Percentiles rank a stretch among this genome's conserved stretches.
Evolutionary conservation across 1,140 invertebrate species (phyloP).

Genomic region (Magallana ariakensis): DNA sequence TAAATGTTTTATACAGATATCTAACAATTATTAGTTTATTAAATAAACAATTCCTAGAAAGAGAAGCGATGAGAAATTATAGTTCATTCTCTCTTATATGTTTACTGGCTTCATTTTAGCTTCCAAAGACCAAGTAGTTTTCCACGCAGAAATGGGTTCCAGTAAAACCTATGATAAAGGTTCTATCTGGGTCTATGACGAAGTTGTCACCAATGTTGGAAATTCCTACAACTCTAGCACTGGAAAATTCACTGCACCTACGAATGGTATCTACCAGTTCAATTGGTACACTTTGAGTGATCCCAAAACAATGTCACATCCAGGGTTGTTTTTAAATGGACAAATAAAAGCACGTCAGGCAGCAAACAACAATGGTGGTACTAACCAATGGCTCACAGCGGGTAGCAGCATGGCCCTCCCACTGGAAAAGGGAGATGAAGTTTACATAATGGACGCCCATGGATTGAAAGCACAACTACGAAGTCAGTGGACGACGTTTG

Average conservation of each 20-base stretch:
- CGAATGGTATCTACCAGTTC: background rate
- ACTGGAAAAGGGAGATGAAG: background rate
- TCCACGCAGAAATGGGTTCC: too few species aligned
- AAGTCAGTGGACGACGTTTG: background rate
- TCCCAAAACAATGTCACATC: background rate
- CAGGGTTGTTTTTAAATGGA: background rate
- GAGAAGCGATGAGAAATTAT: too few species aligned
- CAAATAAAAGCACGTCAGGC: background rate
- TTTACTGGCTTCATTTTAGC: too few species aligned
- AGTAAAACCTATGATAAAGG: too few species aligned
- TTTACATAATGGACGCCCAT: background rate
- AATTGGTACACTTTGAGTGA: background rate
- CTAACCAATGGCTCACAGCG: background rate
- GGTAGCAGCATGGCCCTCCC: background rate
- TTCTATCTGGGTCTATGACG: background rate
- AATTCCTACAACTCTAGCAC: background rate
- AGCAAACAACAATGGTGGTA: background rate
- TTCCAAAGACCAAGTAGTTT: too few species aligned
- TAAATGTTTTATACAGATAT: too few species aligned
- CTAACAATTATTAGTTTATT: too few species aligned
- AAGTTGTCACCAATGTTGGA: background rate
- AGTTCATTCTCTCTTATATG: too few species aligned
- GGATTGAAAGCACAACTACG: background rate
- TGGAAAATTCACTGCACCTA: background rate
- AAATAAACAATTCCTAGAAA: too few species aligned